These are phyloP conservation scores for Globicephala melas DNA, from an alignment of 2,113 vertebrate species.

Conservation along the genomic window DNA sequence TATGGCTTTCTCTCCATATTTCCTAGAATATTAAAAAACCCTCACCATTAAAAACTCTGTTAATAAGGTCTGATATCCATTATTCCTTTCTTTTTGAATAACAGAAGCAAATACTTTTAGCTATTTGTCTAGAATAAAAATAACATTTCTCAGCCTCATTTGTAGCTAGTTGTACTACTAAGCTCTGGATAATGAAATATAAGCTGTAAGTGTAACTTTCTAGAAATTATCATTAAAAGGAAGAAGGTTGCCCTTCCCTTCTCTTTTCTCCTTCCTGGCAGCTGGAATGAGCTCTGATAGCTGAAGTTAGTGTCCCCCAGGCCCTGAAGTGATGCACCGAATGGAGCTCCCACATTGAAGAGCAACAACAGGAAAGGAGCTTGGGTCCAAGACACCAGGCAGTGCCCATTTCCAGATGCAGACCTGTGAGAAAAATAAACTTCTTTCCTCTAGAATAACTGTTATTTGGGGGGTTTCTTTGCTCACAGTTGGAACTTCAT, in stretches of 20 bases:
- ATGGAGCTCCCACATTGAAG: neutral
- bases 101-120: neutral
- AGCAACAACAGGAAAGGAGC: neutral
- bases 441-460: neutral
- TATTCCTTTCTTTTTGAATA: neutral
- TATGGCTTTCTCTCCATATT: neutral
- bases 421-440: neutral
- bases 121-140: neutral
- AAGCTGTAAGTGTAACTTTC: neutral
- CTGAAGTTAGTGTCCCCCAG: neutral
- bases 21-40: neutral
- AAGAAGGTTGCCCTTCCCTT: neutral
- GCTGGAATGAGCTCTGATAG: neutral
- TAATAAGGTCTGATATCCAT: neutral
- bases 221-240: neutral
- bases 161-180: neutral
- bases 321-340: neutral
- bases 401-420: neutral
- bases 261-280: neutral
- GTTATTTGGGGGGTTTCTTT: neutral
- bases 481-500: neutral
- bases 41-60: neutral
- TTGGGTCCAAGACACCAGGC: accelerated
- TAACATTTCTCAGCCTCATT: neutral
- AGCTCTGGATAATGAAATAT: neutral